Base-by-base conservation (phyloP, 1,140 invertebrate genomes). In the Paralvinella palmiformis region DNA sequence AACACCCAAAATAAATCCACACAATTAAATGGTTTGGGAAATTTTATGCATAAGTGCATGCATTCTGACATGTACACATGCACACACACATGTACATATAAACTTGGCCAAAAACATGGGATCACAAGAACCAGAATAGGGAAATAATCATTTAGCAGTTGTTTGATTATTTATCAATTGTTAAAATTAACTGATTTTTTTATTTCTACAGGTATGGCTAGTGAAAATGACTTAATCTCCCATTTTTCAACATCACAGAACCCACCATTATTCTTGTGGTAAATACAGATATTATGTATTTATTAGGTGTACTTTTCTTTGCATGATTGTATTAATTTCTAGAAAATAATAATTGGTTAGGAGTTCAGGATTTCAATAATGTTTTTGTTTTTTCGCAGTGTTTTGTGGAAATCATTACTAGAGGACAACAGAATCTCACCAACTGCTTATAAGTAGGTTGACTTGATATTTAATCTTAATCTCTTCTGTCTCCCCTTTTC, bases 381-480 rank as follows among this genome's bases (percentile, higher is more conserved):
- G 10, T 22, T 0, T 22, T 52, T 1, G 48, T 15, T 52, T 22
- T 52, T 66, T 79, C 94, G 89, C 73, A 78, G 80, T 67, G 81
- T 98, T n/a, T 77, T 97, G 0, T 97, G 93, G 88, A 96, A 96
- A 80, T 95, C 95, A 86, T 88, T 97, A 66, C 85, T 96, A 55
- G 94, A 97, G 75, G 95, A 92, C 4, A 93, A 95, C 75, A 85
- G 89, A 71, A 91, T 97, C 33, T 91, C 88, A 71, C 89, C 92
- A 0, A 93, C 95, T 59, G 93, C 92, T 33, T 97, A 95, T 79
- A 94, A 94, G 91, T 93, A 81, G 84, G 86, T 79, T 17, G 24
- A 22, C 24, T 32, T 48, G 13, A 20, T 22, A 6, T n/a, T n/a
- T n/a, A n/a, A n/a, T n/a, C n/a, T n/a, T n/a, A n/a, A n/a, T n/a